Percentiles rank a stretch among this genome's conserved stretches.
phyloP scores from a whole-genome alignment of 2,797 vertebrate species.

The Melanogrammus aeglefinus region DNA sequence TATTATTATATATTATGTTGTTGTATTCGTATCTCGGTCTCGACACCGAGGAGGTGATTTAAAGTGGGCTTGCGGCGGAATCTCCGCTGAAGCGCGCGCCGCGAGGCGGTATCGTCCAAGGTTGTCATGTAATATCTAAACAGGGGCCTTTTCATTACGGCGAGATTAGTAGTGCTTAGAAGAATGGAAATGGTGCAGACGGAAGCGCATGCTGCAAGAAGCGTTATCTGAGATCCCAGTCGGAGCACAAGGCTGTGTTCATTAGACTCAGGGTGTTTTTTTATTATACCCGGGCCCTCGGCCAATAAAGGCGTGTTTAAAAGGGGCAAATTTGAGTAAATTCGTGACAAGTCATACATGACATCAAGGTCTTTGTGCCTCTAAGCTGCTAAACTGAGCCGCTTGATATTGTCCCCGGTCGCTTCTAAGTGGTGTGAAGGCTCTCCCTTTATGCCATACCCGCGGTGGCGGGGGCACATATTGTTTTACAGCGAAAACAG shows the following conservation, averaged over 20 bases:
- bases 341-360: neutral
- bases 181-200: neutral
- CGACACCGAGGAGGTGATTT: neutral
- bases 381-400: neutral
- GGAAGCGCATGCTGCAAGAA: neutral
- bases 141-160: neutral
- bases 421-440: neutral
- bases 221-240: too few species aligned
- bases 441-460: neutral
- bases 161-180: neutral
- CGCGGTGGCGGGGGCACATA: conserved; percentile 14
- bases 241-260: neutral
- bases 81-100: neutral
- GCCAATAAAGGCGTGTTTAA: neutral
- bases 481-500: conserved; percentile 38
- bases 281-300: neutral
- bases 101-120: neutral
- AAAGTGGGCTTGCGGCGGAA: neutral
- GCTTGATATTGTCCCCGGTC: neutral
- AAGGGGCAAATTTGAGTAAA: neutral
- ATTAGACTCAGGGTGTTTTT: neutral
- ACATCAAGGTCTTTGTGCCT: neutral
- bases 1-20: too few species aligned
- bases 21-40: neutral
- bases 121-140: neutral